Conservation (phyloP, 2,888 invertebrate species). For the Drosophila leonis region DNA sequence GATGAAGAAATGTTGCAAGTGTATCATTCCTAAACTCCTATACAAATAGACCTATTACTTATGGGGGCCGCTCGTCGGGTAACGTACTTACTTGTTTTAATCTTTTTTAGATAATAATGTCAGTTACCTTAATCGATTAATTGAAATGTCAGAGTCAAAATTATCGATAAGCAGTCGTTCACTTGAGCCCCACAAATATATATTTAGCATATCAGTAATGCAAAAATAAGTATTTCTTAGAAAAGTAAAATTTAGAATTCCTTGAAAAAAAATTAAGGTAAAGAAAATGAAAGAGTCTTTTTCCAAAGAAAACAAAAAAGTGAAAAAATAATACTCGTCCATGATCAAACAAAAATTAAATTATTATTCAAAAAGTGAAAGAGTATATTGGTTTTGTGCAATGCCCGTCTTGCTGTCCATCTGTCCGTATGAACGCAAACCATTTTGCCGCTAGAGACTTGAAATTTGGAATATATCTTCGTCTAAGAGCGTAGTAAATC, state of each 20-base stretch:
- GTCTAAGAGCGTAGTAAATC: no score
- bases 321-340: no score
- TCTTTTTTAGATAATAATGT: neutral
- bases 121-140: neutral
- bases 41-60: neutral
- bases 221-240: neutral
- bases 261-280: neutral
- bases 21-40: no score
- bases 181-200: neutral
- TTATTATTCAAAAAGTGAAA: no score
- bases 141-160: neutral
- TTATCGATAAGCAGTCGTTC: neutral
- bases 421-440: no score
- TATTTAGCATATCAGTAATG: neutral
- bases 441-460: no score
- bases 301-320: no score
- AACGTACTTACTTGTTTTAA: neutral
- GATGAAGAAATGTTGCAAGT: neutral
- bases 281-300: no score
- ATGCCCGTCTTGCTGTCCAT: no score
- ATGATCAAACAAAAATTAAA: no score
- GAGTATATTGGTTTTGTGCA: no score
- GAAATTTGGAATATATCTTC: no score
- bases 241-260: neutral
- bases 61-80: neutral